A percentile compares a stretch with the other conserved stretches of the same genome.
phyloP scores from a whole-genome alignment of 2,888 invertebrate genomes.

The Aleiodes alternator region DNA sequence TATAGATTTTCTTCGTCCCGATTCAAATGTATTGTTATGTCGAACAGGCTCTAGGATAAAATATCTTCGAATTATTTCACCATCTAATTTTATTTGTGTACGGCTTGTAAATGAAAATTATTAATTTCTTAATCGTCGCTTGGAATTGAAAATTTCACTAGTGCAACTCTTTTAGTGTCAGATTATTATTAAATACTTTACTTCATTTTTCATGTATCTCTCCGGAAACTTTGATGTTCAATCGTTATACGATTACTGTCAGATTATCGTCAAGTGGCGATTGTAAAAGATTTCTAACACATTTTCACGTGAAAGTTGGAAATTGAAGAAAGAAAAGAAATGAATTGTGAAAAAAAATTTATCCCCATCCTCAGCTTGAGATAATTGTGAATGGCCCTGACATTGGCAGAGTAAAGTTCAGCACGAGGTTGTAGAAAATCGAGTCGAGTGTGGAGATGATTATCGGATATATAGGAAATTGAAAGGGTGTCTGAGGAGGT shows the following conservation, averaged over 20 bases:
- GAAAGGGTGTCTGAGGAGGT: slow-evolving; percentile 74
- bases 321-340: no score
- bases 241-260: neutral
- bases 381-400: slow-evolving; percentile 38
- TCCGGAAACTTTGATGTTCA: neutral
- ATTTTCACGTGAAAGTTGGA: neutral
- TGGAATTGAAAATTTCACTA: neutral
- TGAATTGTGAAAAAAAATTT: neutral
- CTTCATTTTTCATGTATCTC: neutral
- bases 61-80: neutral
- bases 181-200: neutral
- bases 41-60: neutral
- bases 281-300: neutral
- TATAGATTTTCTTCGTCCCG: neutral
- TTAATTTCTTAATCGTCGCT: neutral
- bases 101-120: no score
- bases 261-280: neutral
- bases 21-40: neutral
- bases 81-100: neutral
- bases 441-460: slow-evolving; percentile 63
- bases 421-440: slow-evolving; percentile 7
- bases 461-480: slow-evolving; percentile 73
- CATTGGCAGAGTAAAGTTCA: slow-evolving; percentile 56
- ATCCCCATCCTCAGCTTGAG: neutral
- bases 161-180: slow-evolving; percentile 2